phyloP scores from a whole-genome alignment of 2,113 vertebrate species.

The Leucosticte australis region DNA sequence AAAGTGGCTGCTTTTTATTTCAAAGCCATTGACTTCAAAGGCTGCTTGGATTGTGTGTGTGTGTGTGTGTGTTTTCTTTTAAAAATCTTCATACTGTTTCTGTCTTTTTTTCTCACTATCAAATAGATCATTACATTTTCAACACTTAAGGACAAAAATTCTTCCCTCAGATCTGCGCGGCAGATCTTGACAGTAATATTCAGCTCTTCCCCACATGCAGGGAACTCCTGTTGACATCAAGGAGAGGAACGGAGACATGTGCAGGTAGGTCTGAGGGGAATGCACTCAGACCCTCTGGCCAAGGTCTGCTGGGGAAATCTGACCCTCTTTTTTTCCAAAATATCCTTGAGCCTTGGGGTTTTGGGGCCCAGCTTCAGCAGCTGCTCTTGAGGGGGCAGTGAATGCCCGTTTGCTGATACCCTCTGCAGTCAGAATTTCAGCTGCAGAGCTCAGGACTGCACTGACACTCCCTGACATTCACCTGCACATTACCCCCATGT shows the following conservation, averaged over 20 bases:
- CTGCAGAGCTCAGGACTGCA: fast-evolving
- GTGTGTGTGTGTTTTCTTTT: conserved; percentile 62
- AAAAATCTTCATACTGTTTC: conserved; percentile 69
- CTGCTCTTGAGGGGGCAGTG: background rate
- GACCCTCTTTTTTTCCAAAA: background rate
- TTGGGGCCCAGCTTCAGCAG: background rate
- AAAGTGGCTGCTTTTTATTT: conserved; percentile 68
- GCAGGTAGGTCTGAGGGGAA: conserved; percentile 15
- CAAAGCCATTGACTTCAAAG: conserved; percentile 64
- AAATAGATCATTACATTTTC: conserved; percentile 73
- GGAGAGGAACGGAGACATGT: background rate
- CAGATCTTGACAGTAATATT: conserved; percentile 66
- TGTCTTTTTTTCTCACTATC: conserved; percentile 67
- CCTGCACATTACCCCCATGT: background rate
- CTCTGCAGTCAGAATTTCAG: background rate
- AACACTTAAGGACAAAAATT: conserved; percentile 69
- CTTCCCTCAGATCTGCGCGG: conserved; percentile 52
- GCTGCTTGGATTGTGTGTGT: conserved; percentile 34
- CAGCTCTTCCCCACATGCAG: conserved; percentile 60
- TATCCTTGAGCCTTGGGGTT: background rate
- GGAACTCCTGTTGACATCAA: conserved; percentile 63
- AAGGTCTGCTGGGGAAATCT: background rate
- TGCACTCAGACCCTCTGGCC: background rate
- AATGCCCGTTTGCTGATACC: background rate
- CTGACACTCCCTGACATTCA: background rate